Base-by-base conservation (phyloP, 2,797 vertebrate species). In the Melanotaenia maccullochi region DNA sequence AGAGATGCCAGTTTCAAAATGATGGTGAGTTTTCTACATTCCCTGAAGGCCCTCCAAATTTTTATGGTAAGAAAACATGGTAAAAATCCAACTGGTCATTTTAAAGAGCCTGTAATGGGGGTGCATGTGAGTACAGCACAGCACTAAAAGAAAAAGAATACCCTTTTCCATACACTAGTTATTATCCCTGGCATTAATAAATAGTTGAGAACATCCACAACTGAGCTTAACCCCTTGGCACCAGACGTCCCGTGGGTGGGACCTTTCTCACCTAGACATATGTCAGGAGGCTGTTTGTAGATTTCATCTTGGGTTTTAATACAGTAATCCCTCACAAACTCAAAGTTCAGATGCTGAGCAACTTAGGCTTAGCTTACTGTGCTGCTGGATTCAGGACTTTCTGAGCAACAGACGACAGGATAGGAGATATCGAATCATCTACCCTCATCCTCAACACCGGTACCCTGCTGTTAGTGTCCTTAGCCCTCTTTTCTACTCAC, bases 171-270 rank as follows among this genome's bases (percentile, higher is more conserved):
- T 20, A 47, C 2, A 8, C 18, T 30, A 18, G 18, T n/a, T 2
- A 0, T 60, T 60, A 68, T 63, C 18, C 25, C 60, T 74, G 55
- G 76, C 60, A 54, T 51, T 36, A 40, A 14, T 56, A 52, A 82
- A 80, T 5, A 57, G 22, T 25, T 64, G 61, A 63, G 30, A 38
- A 67, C 63, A 69, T 30, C 36, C 14, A 68, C 60, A 68, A 56
- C 51, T 1, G 2, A 69, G 54, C 14, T 32, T 32, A 32, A 32
- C 32, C 32, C 32, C 32, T 5, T 32, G 32, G 32, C 32, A 32
- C 6, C 32, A 32, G 32, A 32, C 32, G 32, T 28, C 28, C 28
- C 28, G 28, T 28, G 28, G 28, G 28, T 28, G 28, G 28, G 28
- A 9, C 2, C 36, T 38, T 38, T 38, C 36, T 38, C 36, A 38